Base-by-base conservation (phyloP, 2,113 vertebrate genomes). In the Rynchops niger region DNA sequence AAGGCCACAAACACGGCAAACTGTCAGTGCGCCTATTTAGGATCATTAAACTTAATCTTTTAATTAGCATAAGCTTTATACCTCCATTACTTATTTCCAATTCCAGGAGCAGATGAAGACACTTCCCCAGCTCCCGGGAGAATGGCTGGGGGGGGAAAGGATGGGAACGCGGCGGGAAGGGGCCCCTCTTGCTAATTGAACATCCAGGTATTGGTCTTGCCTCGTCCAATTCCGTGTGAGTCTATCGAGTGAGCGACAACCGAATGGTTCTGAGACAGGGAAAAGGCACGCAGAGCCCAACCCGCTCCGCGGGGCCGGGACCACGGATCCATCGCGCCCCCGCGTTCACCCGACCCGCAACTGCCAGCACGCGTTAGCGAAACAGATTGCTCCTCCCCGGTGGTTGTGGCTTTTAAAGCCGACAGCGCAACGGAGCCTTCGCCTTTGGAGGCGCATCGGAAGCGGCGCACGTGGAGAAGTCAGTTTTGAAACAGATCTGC, bases 1-100 rank as follows among this genome's bases (percentile, higher is more conserved):
- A 96, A 97, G 96, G 96, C 97, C 96, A 94, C 96, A 85, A 95
- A 94, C 89, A 72, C 89, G 85, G 93, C 59, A 59, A 94, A 97
- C 91, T 95, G 94, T 88, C 95, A 81, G 87, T 43, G 89, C 0
- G n/a, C 84, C 90, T 95, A 40, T 36, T 96, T 13, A 80, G 89
- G 77, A 93, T 97, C 93, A 76, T 95, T 95, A 76, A 85, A 89
- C 59, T 58, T 80, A 77, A 96, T 91, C 96, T 96, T 80, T 93
- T 79, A 89, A 95, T 97, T 63, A 95, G 90, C 91, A 32, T 16
- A 81, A 94, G 90, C 92, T 86, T 81, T 70, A 80, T n/a, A 76
- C 63, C 84, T 72, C 92, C 84, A 13, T 38, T 74, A 65, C 86
- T 96, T 94, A 7, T 72, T 79, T 58, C 32, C 91, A 90, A 36